Conservation (phyloP, 2,113 vertebrate genomes). For the Galemys pyrenaicus region DNA sequence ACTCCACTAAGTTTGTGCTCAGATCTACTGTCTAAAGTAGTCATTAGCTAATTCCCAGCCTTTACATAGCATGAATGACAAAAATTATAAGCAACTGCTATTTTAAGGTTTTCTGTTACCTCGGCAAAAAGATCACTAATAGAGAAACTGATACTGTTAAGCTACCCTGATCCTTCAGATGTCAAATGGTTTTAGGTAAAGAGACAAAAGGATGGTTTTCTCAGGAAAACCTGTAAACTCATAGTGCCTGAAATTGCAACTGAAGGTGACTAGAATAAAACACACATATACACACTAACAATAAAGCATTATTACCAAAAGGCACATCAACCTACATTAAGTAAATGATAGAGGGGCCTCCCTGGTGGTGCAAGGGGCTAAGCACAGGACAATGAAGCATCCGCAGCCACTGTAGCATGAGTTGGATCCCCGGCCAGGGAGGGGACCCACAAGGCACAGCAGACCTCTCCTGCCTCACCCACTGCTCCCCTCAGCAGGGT, state of each 20-base stretch:
- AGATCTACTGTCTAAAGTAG: neutral
- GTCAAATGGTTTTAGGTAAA: neutral
- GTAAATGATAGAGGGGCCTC: too few species aligned
- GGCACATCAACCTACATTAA: neutral
- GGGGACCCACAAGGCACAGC: too few species aligned
- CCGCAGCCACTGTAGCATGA: too few species aligned
- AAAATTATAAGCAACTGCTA: neutral
- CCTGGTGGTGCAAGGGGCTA: too few species aligned
- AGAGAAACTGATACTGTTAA: neutral
- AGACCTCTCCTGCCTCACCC: too few species aligned
- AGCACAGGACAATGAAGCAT: too few species aligned
- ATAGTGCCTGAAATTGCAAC: neutral
- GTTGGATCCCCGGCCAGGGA: too few species aligned
- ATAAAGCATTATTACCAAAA: conserved; percentile 2
- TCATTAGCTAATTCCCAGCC: neutral
- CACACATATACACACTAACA: neutral
- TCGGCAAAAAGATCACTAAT: neutral
- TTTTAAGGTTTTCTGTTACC: neutral
- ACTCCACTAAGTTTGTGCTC: neutral
- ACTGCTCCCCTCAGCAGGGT: too few species aligned
- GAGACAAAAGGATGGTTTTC: neutral
- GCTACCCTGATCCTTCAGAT: neutral
- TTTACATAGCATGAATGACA: neutral
- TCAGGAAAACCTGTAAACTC: neutral
- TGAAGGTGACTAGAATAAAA: conserved; percentile 21